Base-by-base conservation (phyloP, 2,797 vertebrate genomes). In the Hypotaenidia philippensis region DNA sequence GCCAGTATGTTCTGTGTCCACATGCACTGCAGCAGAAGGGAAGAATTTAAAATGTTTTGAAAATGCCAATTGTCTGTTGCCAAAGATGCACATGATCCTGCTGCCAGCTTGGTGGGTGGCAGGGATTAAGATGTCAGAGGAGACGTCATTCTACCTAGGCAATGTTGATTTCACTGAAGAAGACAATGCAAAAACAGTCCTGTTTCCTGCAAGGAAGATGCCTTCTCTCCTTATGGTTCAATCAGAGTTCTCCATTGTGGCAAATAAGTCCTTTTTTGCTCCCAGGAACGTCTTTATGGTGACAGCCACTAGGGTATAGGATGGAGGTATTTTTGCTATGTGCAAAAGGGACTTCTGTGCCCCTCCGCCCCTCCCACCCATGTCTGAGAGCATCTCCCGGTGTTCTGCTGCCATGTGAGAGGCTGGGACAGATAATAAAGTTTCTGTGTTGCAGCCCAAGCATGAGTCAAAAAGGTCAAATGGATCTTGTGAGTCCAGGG, bases 1-100 rank as follows among this genome's bases (percentile, higher is more conserved):
- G 85, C 83, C 95, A 87, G 88, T 84, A 57, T 0, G 10, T 91
- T 96, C 68, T 4, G 1, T 91, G 77, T 84, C 87, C 70, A 22
- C 13, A 93, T 87, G 87, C 70, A 87, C 80, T 64, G 77, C 94
- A 94, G 91, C 90, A 96, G 94, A 96, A 96, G 94, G 94, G 85
- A 84, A 74, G 87, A 84, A 87, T 90, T 79, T 93, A 87, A 77
- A 53, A 40, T 82, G 68, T 89, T 94, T 89, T 91, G 93, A 94
- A 95, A 96, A 96, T 94, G 93, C 87, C 93, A 93, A 0, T 93
- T 89, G 40, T 76, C 83, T 88, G 40, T 87, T 94, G 91, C 91
- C 74, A 87, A 89, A 96, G 83, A 79, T 82, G 80, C 63, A 12
- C 55, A 11, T 38, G 83, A 93, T 88, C 65, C 87, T 63, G 8